Conservation (phyloP, 2,888 invertebrate genomes). For the Agrotis clavis region DNA sequence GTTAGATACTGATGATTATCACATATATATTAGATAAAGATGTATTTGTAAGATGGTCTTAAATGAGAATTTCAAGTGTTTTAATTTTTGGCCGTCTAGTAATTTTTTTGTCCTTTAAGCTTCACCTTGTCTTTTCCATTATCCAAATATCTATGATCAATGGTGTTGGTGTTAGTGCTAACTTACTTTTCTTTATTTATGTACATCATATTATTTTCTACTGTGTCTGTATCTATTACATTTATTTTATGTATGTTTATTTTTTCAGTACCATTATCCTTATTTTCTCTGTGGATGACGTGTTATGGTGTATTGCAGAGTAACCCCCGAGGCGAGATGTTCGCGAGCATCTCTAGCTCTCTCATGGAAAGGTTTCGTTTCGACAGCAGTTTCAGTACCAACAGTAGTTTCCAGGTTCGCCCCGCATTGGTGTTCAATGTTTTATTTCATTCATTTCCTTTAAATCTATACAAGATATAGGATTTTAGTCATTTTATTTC, state of each 20-base stretch:
- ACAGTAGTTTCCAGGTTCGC: constrained; percentile 94
- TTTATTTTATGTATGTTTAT: constrained; percentile 73
- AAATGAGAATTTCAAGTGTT: neutral
- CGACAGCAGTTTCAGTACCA: constrained; percentile 94
- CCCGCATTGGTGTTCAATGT: constrained; percentile 83
- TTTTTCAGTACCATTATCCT: constrained; percentile 76
- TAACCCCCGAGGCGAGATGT: constrained; percentile 95
- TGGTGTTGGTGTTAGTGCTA: constrained; percentile 8
- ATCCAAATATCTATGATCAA: neutral
- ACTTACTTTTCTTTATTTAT: constrained; percentile 38
- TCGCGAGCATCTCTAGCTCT: constrained; percentile 95
- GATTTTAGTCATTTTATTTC: constrained; percentile 55
- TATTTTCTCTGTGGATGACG: constrained; percentile 68
- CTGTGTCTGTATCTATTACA: constrained; percentile 55
- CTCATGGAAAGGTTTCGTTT: constrained; percentile 95
- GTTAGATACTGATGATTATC: neutral
- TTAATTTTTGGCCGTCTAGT: neutral
- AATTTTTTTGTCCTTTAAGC: neutral
- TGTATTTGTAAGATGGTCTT: neutral
- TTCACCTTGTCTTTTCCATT: constrained; percentile 3
- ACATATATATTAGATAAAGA: too few relatives aligned
- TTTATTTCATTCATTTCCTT: constrained; percentile 70
- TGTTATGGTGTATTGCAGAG: constrained; percentile 91
- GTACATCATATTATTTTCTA: constrained; percentile 23
- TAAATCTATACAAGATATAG: constrained; percentile 50